Conservation (phyloP, 2,797 vertebrate genomes). For the Atherinosoma microstoma region DNA sequence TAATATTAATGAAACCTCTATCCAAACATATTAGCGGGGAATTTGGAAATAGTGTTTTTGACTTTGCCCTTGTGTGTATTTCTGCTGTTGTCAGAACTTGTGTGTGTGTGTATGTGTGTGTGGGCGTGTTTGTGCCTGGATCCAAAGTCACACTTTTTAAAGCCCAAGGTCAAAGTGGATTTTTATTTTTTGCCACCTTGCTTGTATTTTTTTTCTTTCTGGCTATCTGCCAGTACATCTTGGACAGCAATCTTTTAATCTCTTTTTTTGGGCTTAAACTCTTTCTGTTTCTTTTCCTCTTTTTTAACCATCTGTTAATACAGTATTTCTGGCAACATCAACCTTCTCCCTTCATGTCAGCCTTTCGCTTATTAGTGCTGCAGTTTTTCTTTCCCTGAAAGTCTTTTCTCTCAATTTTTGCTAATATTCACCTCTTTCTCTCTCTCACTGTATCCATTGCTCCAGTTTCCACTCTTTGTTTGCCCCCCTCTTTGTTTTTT, state of each 20-base stretch:
- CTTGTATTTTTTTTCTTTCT: slow-evolving; percentile 23
- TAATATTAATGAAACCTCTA: slow-evolving; percentile 70
- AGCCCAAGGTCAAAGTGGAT: slow-evolving; percentile 62
- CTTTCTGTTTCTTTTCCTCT: slow-evolving; percentile 14
- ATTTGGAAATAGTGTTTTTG: slow-evolving; percentile 37
- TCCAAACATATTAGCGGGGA: slow-evolving; percentile 58
- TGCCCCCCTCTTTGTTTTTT: not conserved
- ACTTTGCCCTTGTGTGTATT: slow-evolving; percentile 12
- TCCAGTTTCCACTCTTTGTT: slow-evolving; percentile 9
- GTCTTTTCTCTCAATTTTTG: slow-evolving; percentile 2
- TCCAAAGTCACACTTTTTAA: slow-evolving; percentile 8
- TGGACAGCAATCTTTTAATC: slow-evolving; percentile 11
- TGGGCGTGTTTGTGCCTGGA: not conserved
- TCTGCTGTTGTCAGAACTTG: not conserved
- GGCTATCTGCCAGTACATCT: slow-evolving; percentile 46
- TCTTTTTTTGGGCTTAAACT: slow-evolving; percentile 22
- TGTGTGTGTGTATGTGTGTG: slow-evolving; percentile 3
- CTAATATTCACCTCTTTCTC: not conserved
- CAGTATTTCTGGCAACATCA: not conserved
- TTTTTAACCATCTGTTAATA: not conserved
- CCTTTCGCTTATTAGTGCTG: not conserved
- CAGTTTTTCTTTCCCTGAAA: not conserved
- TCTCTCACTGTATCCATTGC: slow-evolving; percentile 1
- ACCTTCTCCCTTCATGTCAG: slow-evolving; percentile 8
- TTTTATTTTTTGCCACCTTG: slow-evolving; percentile 17